These are phyloP conservation scores for Lithophane socia DNA, from an alignment of 2,888 invertebrate species.

Conservation along the genomic window DNA sequence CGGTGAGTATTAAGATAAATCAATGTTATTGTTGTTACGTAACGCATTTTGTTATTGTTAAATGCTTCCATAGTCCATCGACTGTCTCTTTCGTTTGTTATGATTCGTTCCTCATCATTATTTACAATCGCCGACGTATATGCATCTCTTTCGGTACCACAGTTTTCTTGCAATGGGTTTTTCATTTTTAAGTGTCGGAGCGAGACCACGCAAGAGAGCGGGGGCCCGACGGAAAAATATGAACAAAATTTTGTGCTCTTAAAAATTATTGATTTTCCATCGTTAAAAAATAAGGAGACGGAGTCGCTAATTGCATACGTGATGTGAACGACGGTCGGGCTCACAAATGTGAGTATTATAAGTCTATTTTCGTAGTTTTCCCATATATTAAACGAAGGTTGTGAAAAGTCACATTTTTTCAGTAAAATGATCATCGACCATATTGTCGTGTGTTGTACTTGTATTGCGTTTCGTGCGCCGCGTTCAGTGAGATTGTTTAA, in stretches of 20 bases:
- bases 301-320: constrained; percentile 83
- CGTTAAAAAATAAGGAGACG: constrained; percentile 82
- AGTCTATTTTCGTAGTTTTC: constrained; percentile 82
- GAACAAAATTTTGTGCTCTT: constrained; percentile 87
- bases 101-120: constrained; percentile 86
- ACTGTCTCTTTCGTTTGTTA: constrained; percentile 87
- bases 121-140: constrained; percentile 86
- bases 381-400: constrained; percentile 76
- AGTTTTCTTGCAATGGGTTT: constrained; percentile 87
- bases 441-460: constrained; percentile 69
- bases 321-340: constrained; percentile 76
- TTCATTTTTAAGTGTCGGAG: constrained; percentile 87
- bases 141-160: constrained; percentile 83
- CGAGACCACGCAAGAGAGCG: constrained; percentile 82
- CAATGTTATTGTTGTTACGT: constrained; percentile 72
- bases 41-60: constrained; percentile 80
- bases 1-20: constrained; percentile 70
- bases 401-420: constrained; percentile 87
- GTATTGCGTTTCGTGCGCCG: constrained; percentile 58
- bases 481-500: constrained; percentile 74
- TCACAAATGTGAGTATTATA: constrained; percentile 79
- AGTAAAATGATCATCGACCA: constrained; percentile 81
- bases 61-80: constrained; percentile 74
- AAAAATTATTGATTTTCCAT: constrained; percentile 90
- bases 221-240: constrained; percentile 87